phyloP scores from a whole-genome alignment of 1,140 invertebrate species.

The Dolichoris vasculosae region DNA sequence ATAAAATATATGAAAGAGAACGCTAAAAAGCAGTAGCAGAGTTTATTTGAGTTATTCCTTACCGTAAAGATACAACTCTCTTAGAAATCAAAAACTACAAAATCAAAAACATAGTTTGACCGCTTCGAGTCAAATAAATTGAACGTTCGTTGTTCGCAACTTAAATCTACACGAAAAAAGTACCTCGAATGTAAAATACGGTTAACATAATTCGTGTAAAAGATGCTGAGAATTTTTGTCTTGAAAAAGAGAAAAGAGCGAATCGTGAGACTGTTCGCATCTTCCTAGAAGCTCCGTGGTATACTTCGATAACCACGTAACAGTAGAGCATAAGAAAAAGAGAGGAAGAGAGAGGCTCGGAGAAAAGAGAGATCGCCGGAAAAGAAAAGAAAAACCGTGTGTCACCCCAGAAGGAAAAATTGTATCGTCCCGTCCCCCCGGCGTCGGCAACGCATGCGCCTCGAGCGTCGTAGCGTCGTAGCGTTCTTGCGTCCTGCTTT shows the following conservation, averaged over 20 bases:
- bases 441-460: background rate
- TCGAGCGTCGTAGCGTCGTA: too few species aligned
- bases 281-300: background rate
- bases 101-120: too few species aligned
- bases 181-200: too few species aligned
- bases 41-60: too few species aligned
- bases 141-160: too few species aligned
- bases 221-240: background rate
- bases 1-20: too few species aligned
- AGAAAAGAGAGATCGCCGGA: background rate
- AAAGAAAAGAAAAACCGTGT: slow-evolving; percentile 19
- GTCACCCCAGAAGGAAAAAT: background rate
- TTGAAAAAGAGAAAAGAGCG: background rate
- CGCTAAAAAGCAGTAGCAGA: too few species aligned
- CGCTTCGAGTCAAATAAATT: too few species aligned
- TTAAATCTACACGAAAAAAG: too few species aligned
- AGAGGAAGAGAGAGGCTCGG: background rate
- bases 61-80: too few species aligned
- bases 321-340: background rate
- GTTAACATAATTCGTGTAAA: too few species aligned
- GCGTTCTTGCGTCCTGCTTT: background rate
- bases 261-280: slow-evolving; percentile 3
- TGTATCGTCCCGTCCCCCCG: background rate
- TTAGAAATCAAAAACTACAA: too few species aligned
- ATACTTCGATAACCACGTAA: background rate